Evolutionary conservation across 2,113 vertebrate species (phyloP).

Genomic region (Heterocephalus glaber): DNA sequence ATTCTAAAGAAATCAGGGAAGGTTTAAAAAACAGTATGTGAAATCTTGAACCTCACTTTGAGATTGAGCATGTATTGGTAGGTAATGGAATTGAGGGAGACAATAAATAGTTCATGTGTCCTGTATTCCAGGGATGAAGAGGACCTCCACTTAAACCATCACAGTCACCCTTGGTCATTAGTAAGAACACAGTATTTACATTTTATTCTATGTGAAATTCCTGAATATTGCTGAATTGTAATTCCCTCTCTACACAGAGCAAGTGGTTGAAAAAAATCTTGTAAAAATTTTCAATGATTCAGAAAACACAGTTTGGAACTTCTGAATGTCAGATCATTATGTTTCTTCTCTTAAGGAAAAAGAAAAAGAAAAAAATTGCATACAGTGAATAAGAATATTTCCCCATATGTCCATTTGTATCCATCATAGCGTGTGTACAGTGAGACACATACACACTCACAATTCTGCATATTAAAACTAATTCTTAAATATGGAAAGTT

Average conservation of each 20-base stretch:
- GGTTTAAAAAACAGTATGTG: neutral
- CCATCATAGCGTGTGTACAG: neutral
- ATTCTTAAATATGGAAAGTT: neutral
- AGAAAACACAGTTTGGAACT: neutral
- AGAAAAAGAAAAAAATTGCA: neutral
- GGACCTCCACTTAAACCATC: neutral
- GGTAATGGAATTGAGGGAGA: neutral
- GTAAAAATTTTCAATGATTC: neutral
- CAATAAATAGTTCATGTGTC: neutral
- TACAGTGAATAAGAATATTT: neutral
- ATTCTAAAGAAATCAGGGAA: neutral
- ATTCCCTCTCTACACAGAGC: rapidly evolving
- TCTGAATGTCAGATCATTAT: neutral
- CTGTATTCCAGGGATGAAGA: neutral
- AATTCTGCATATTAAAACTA: neutral
- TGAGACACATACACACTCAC: neutral
- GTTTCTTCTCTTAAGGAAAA: neutral
- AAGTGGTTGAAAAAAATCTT: neutral
- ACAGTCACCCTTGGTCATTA: neutral
- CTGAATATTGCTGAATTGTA: neutral
- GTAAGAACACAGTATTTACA: neutral
- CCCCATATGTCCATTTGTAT: neutral
- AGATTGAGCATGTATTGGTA: neutral
- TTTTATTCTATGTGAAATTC: neutral
- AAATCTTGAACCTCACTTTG: neutral